Conservation (phyloP, 1,140 invertebrate species). For the fruit fly (Drosophila melanogaster) region DNA sequence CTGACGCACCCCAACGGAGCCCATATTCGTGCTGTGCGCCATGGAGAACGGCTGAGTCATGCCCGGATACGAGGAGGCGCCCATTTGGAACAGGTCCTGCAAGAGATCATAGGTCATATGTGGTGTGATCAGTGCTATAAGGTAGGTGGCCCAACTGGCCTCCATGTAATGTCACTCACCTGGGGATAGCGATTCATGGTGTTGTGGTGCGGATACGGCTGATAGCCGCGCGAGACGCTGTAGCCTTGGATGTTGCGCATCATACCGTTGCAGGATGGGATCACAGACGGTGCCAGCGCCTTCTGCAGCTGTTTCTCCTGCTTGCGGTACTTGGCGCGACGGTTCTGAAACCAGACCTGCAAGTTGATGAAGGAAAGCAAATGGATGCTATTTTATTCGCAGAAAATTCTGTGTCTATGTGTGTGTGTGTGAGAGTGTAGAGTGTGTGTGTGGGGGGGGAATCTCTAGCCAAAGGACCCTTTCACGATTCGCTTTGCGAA, state of each 20-base stretch:
- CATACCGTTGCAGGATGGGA: constrained; percentile 96
- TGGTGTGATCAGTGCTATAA: too few relatives aligned
- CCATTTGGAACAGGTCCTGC: constrained; percentile 90
- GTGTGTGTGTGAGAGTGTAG: not conserved
- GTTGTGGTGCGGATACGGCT: constrained; percentile 96
- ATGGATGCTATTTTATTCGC: not conserved
- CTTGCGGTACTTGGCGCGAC: constrained; percentile 98
- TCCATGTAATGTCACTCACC: constrained; percentile 85
- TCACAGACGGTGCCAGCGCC: constrained; percentile 94
- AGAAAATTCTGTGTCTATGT: not conserved
- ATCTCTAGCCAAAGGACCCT: not conserved
- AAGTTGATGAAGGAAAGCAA: constrained; percentile 12
- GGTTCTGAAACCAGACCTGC: constrained; percentile 95
- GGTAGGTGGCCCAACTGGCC: too few relatives aligned
- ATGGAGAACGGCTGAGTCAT: constrained; percentile 98
- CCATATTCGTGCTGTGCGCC: constrained; percentile 95
- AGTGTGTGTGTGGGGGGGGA: not conserved
- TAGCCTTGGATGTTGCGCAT: constrained; percentile 99
- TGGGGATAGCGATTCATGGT: constrained; percentile 97
- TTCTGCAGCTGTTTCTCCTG: constrained; percentile 99
- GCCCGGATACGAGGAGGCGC: constrained; percentile 93
- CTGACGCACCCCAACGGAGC: constrained; percentile 94
- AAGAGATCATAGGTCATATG: too few relatives aligned
- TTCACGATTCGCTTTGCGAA: not conserved
- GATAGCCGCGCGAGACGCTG: constrained; percentile 91